A percentile compares a stretch with the other conserved stretches of the same genome.
Evolutionary conservation across 2,888 invertebrate species (phyloP).

Genomic region (Dastarcus helophoroides): DNA sequence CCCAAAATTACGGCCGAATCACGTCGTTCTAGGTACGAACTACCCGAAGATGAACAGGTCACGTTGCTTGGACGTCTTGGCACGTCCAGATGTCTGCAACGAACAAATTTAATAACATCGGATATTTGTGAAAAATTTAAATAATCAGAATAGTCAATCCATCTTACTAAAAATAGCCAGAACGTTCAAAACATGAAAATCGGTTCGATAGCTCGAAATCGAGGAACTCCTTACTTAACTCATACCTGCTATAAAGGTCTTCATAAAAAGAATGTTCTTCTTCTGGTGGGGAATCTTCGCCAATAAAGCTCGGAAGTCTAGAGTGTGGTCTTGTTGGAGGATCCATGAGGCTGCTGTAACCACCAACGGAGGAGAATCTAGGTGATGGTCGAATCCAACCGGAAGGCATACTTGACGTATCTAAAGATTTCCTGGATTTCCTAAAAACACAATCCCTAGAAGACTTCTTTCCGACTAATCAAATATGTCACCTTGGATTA

Average conservation of each 20-base stretch:
- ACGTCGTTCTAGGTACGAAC: slow-evolving; percentile 70
- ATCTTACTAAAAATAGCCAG: too few relatives aligned
- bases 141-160: too few relatives aligned
- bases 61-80: slow-evolving; percentile 64
- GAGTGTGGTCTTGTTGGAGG: slow-evolving; percentile 49
- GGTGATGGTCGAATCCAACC: slow-evolving; percentile 36
- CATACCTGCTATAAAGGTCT: slow-evolving; percentile 25
- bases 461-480: too few relatives aligned
- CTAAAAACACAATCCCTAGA: too few relatives aligned
- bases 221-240: too few relatives aligned
- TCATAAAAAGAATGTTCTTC: slow-evolving; percentile 30
- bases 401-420: slow-evolving; percentile 52
- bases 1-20: slow-evolving; percentile 70
- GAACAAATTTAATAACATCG: too few relatives aligned
- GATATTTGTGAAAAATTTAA: too few relatives aligned
- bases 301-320: slow-evolving; percentile 49
- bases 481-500: slow-evolving; percentile 36
- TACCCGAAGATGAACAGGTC: slow-evolving; percentile 75
- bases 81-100: slow-evolving; percentile 29
- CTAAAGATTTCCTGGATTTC: slow-evolving; percentile 41
- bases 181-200: too few relatives aligned
- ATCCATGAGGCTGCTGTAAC: slow-evolving; percentile 60
- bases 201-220: too few relatives aligned
- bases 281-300: slow-evolving; percentile 37
- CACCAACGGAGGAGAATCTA: slow-evolving; percentile 53